Base-by-base conservation (phyloP, 1,140 invertebrate genomes). In the roundworm (Caenorhabditis elegans) region DNA sequence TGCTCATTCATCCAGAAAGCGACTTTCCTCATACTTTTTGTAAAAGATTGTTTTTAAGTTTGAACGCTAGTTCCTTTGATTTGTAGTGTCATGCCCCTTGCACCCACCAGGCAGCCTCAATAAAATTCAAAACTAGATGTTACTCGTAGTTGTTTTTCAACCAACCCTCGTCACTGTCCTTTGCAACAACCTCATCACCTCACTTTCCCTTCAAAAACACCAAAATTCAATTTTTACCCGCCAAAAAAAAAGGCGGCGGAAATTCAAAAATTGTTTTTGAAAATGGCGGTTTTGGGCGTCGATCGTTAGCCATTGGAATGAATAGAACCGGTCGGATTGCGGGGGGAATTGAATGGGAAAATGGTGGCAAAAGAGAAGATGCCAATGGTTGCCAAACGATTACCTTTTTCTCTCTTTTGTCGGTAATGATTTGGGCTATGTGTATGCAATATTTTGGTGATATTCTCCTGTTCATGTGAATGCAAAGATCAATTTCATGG, bases 251-350 rank as follows among this genome's bases (percentile, higher is more conserved):
- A n/a, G 60, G 28, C 60, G 31, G 34, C 31, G 34, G 34, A 70
- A 31, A 70, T 39, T 70, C 19, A 36, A 70, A 70, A 70, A 70
- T 39, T 70, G 60, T 70, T 70, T 70, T 70, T 70, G 17, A 10
- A 1, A 70, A 70, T 70, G 60, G 60, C 60, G 60, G 60, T 70
- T 70, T 70, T 70, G 60, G 60, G 60, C 60, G 60, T 70, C 60
- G 34, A 43, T 70, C 34, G 60, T 70, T 70, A 26, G 49, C 22
- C 49, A 53, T 70, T 39, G 34, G n/a, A 36, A 70, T 70, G 31
- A 39, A 34, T 60, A 60, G 34, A 70, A 70, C 60, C 60, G 60
- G 60, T 70, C 19, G 60, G 60, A 70, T 70, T 70, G 60, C 24
- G 51, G 51, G 10, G 0, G 31, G 31, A 36, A 34, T 34, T 39